Evolutionary conservation across 2,888 invertebrate species (phyloP), one percentile per base, ranked within the genome.

Genomic region (Synanthedon formicaeformis): DNA sequence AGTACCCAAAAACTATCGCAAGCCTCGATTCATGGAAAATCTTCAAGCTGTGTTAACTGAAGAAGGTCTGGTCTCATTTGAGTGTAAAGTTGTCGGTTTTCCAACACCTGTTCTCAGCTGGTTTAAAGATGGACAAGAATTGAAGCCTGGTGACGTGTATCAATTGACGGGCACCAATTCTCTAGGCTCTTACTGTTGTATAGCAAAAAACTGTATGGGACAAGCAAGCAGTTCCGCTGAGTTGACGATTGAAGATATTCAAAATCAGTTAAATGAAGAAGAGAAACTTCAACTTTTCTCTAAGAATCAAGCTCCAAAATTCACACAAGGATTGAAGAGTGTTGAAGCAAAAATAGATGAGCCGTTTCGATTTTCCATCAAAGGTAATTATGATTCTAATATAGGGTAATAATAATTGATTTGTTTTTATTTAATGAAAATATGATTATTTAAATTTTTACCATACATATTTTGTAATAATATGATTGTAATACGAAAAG

Each of bases 61-160:
- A 71, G 96, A 96, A 81, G 96, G 96, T 0, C 81, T 96, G 40
- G 96, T 96, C 1, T 96, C 96, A 0, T 96, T 96, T 70, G 96
- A 96, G 71, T 96, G 96, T 73, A 96, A 96, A 78, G 96, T 96
- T 0, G 96, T 96, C 2, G 96, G 96, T 0, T 96, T 95, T 62
- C 96, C 96, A 0, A 96, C 96, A 0, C 96, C 96, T 0, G 84
- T 93, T 51, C 85, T 96, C 1, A 91, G 93, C 67, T 96, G 96
- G 96, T 96, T 95, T 77, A 97, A 96, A 80, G 97, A 97, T 73
- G 96, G 96, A 0, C 94, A 96, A 71, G 96, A 96, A 72, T 81
- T 98, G 48, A 94, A 94, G 71, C 96, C 96, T 0, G 96, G 96
- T 8, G 96, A 96, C 75, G 96, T 96, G 5, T 96, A 96, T 77